Base-by-base conservation (phyloP, 1,140 invertebrate genomes). In the Cyphomyrmex costatus region DNA sequence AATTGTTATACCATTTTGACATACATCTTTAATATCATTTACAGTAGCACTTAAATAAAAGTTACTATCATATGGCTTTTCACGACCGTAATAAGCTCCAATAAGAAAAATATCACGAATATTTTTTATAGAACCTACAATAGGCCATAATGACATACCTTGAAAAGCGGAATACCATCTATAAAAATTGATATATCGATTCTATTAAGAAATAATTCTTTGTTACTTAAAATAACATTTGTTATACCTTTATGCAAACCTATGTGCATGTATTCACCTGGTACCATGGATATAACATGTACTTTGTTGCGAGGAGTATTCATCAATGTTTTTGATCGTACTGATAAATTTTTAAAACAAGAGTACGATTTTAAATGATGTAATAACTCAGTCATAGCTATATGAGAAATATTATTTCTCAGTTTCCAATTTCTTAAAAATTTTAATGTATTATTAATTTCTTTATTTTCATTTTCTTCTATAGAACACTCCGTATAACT, bases 11-110 rank as follows among this genome's bases (percentile, higher is more conserved):
- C 58, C 27, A 30, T 61, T 61, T 30, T 61, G 14, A 19, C 60
- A 61, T 61, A 61, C 27, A 61, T 61, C 27, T 61, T 61, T 61
- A 61, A 61, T 61, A 61, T 61, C 60, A 61, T 61, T 61, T 61
- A 30, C 5, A 61, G 60, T 61, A 30, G 27, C 24, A 61, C 27
- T 30, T 61, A 61, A 30, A 61, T 61, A 61, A 61, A 30, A 2
- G 1, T 30, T 61, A 61, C 27, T 19, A 61, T 61, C 60, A 61
- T 30, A 30, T 16, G 60, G 60, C 27, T 61, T 61, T 61, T 30
- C 27, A 19, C 24, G 27, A 30, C 27, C 60, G 5, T 61, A 61
- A 61, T 61, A 61, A 61, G 60, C 27, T 61, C 60, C 60, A 61
- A 61, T 61, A 61, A 61, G 24, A 61, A 61, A 61, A 30, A 61